Conservation (phyloP, 2,797 vertebrate genomes). For the Chelidonichthys spinosus region DNA sequence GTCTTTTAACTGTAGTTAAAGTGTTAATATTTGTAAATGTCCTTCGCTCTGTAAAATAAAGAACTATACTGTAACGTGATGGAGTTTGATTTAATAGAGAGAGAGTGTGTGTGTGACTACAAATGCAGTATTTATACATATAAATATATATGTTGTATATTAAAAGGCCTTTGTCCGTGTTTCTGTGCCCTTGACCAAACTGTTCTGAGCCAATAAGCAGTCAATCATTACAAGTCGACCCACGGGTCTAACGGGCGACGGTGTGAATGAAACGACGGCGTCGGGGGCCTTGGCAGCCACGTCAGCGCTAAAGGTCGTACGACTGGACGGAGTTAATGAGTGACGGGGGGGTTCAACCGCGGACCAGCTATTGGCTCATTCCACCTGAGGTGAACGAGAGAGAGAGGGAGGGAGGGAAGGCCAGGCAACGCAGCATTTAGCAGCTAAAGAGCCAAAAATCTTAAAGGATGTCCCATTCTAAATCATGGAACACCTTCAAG, state of each 20-base stretch:
- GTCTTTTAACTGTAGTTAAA: slow-evolving; percentile 61
- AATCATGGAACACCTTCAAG: not conserved
- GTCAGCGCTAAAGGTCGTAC: not conserved
- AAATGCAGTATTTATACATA: too few species aligned
- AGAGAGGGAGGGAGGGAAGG: not conserved
- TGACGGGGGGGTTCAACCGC: slow-evolving; percentile 35
- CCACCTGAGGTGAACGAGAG: not conserved
- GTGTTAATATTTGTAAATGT: slow-evolving; percentile 74
- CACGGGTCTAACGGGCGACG: slow-evolving; percentile 13
- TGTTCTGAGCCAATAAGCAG: slow-evolving; percentile 21
- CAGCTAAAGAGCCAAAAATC: not conserved
- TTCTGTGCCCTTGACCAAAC: slow-evolving; percentile 19
- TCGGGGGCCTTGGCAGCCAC: slow-evolving; percentile 10
- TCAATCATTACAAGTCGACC: slow-evolving; percentile 57
- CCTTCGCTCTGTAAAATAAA: slow-evolving; percentile 82
- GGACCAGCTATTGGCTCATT: slow-evolving; percentile 23
- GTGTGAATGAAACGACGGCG: slow-evolving; percentile 21
- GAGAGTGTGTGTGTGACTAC: slow-evolving; percentile 3
- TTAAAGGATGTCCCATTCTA: not conserved
- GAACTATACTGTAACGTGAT: slow-evolving; percentile 67
- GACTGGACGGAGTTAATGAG: slow-evolving; percentile 62
- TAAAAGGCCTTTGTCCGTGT: not conserved
- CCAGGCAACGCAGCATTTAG: not conserved
- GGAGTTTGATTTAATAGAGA: slow-evolving; percentile 55
- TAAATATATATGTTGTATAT: too few species aligned